A percentile compares a stretch with the other conserved stretches of the same genome.
Conservation (phyloP, 1,140 invertebrate genomes). For the Apolygus lucorum region DNA sequence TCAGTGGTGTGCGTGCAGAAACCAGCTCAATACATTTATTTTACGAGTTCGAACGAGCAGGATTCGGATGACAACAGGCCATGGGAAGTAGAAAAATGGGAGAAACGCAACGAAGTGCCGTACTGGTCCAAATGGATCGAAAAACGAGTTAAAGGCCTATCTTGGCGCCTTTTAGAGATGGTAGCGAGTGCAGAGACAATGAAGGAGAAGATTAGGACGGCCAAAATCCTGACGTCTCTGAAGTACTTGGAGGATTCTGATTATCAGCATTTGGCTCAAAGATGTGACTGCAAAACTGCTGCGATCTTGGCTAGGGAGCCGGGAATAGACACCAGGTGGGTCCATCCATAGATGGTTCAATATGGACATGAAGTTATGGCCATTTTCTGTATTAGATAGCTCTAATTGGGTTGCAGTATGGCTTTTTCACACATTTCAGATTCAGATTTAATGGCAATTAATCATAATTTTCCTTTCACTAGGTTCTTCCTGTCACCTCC, state of each 20-base stretch:
- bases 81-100: background rate
- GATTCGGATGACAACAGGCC: background rate
- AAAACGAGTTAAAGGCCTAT: background rate
- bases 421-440: too few species aligned
- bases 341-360: too few species aligned
- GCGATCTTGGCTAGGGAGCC: constrained; percentile 50
- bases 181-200: background rate
- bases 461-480: too few species aligned
- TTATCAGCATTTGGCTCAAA: constrained; percentile 49
- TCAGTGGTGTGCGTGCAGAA: background rate
- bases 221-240: background rate
- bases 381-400: too few species aligned
- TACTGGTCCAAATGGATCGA: background rate
- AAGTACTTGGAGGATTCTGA: background rate
- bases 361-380: too few species aligned
- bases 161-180: background rate
- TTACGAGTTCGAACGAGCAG: background rate
- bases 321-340: constrained; percentile 46
- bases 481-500: constrained; percentile 46
- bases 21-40: background rate
- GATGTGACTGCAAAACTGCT: constrained; percentile 53
- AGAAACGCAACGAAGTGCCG: background rate
- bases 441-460: too few species aligned
- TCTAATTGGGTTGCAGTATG: too few species aligned
- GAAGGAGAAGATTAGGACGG: background rate